Evolutionary conservation across 2,113 vertebrate species (phyloP).

Genomic region (Rhea americana): DNA sequence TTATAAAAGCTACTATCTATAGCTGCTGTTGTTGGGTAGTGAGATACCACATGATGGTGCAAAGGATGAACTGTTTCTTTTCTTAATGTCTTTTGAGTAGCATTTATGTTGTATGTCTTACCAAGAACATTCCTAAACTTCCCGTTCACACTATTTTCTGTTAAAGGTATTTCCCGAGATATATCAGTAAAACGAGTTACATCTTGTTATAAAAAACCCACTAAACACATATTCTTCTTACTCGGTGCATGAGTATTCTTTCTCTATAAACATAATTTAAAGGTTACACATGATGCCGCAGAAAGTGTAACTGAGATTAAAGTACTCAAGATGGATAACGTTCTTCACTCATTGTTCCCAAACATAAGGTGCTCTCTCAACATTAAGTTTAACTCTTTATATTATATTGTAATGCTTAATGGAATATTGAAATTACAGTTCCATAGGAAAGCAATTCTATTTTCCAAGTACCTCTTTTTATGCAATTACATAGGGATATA

Average conservation of each 20-base stretch:
- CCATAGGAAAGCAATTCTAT: neutral
- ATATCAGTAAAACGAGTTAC: neutral
- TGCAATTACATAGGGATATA: neutral
- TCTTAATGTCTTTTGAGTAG: neutral
- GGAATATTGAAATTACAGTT: neutral
- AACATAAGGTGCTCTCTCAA: neutral
- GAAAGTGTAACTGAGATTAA: neutral
- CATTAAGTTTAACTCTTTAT: neutral
- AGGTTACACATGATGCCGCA: neutral
- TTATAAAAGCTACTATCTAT: neutral
- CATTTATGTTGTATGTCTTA: neutral
- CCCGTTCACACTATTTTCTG: neutral
- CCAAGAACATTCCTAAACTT: neutral
- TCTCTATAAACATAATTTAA: neutral
- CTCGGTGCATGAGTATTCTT: neutral
- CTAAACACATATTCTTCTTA: neutral
- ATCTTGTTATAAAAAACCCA: neutral
- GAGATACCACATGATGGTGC: neutral
- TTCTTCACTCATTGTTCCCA: neutral
- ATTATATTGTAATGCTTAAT: neutral
- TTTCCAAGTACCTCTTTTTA: neutral
- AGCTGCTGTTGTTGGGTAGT: neutral
- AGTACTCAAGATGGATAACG: neutral
- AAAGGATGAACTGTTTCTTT: neutral
- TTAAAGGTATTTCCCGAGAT: neutral